A percentile compares a stretch with the other conserved stretches of the same genome.
Evolutionary conservation across 2,888 invertebrate species (phyloP).

Genomic region (Eupithecia subfuscata): DNA sequence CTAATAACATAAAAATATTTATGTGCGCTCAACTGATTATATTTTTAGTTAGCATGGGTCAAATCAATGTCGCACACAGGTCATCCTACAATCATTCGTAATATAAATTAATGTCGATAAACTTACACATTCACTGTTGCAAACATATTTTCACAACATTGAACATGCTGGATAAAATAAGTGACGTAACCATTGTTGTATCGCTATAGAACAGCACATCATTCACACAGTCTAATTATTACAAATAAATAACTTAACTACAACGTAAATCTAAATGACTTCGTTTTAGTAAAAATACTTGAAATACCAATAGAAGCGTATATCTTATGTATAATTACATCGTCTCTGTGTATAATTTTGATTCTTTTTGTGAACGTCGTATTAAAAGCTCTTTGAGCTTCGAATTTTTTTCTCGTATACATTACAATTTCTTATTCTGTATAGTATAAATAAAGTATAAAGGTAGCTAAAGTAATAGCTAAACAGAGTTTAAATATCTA

Average conservation of each 20-base stretch:
- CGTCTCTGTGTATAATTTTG: neutral
- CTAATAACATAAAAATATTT: neutral
- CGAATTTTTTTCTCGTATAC: slow-evolving; percentile 7
- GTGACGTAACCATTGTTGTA: slow-evolving; percentile 43
- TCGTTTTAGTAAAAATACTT: slow-evolving; percentile 59
- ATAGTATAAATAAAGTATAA: too few relatives aligned
- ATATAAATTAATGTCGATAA: slow-evolving; percentile 2
- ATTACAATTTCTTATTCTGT: neutral
- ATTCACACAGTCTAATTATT: slow-evolving; percentile 52
- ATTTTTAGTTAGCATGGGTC: neutral
- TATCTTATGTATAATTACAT: slow-evolving; percentile 23
- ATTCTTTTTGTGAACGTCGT: neutral
- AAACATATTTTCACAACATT: slow-evolving; percentile 77
- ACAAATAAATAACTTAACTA: slow-evolving; percentile 78
- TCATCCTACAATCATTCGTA: slow-evolving; percentile 21
- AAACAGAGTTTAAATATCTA: neutral
- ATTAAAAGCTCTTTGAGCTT: slow-evolving; percentile 1
- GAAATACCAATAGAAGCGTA: slow-evolving; percentile 51
- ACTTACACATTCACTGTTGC: slow-evolving; percentile 72
- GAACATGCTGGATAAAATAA: slow-evolving; percentile 54
- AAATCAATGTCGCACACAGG: slow-evolving; percentile 24
- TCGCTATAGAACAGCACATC: slow-evolving; percentile 45
- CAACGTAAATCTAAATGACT: slow-evolving; percentile 73
- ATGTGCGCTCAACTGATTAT: neutral
- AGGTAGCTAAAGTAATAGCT: slow-evolving; percentile 2